Evolutionary conservation across 2,113 vertebrate species (phyloP), one percentile per base, ranked within the genome.

Genomic region (Salvator merianae): DNA sequence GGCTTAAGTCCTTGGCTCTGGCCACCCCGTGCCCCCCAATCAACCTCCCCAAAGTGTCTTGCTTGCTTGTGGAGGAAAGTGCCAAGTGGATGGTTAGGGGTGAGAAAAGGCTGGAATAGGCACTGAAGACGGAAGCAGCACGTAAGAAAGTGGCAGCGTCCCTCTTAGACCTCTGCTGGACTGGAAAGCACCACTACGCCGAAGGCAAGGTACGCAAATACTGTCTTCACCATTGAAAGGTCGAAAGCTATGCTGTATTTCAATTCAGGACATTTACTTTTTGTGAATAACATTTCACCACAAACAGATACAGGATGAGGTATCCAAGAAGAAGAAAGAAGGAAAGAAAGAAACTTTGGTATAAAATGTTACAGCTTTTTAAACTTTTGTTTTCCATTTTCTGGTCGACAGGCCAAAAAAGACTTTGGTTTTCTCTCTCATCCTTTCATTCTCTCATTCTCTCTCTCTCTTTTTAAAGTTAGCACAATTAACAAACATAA

Each of bases 271-370:
- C 68, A 9, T 84, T 84, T 84, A 84, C 83, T 84, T 78, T 82
- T 71, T 79, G 76, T 73, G 76, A 84, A 79, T 84, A 84, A 84
- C 83, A 79, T 84, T 79, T 84, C 76, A 84, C 83, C 83, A 84
- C 83, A 79, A 84, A 79, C 83, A 79, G 77, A 63, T 84, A 84
- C 83, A 84, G 83, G 68, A 84, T 84, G 83, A 84, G 83, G 83
- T 84, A 84, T 84, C 55, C 38, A n/a, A 79, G 83, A 72, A 84
- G 83, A 79, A 69, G 68, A 32, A 69, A 32, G 32, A 32, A 69
- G 16, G 32, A 69, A 32, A 32, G 32, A 32, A 69, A 73, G 77
- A 84, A 84, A 72, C 83, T 84, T 84, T 84, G 83, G 83, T 84
- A 84, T 79, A 84, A 84, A 84, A 84, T 79, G 76, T n/a, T 84